Conservation (phyloP, 2,113 vertebrate species). For the Tetraodon nigroviridis region DNA sequence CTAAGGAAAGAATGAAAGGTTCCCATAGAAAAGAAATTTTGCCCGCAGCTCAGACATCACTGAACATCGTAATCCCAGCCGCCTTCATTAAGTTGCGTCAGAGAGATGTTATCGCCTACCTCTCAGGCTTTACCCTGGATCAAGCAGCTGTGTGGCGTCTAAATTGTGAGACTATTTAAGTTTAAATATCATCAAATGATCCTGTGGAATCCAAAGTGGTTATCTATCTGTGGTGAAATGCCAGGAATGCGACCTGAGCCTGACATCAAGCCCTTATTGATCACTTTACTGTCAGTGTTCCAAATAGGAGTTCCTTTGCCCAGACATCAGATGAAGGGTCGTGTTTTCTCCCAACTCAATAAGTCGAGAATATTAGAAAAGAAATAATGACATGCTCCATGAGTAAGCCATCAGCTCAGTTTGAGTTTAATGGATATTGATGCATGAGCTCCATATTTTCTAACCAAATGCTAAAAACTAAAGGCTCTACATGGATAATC, state of each 20-base stretch:
- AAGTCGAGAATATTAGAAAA: not conserved
- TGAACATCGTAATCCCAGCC: slow-evolving; percentile 23
- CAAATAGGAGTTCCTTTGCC: slow-evolving; percentile 17
- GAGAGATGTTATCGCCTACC: slow-evolving; percentile 5
- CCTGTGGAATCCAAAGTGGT: slow-evolving; percentile 26
- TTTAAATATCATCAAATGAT: slow-evolving; percentile 39
- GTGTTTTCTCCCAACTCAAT: not conserved
- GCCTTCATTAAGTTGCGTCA: not conserved
- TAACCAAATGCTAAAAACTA: too few species aligned
- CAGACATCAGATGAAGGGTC: slow-evolving; percentile 2
- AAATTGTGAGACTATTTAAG: slow-evolving; percentile 15
- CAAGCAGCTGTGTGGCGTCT: slow-evolving; percentile 12
- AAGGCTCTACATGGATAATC: too few species aligned
- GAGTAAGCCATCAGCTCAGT: not conserved
- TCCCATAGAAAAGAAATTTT: slow-evolving; percentile 48
- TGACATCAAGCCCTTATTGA: slow-evolving; percentile 14
- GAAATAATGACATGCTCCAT: not conserved
- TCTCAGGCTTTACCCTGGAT: slow-evolving; percentile 16
- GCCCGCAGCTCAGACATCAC: slow-evolving; percentile 16
- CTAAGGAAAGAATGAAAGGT: slow-evolving; percentile 54
- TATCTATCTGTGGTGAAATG: slow-evolving; percentile 19
- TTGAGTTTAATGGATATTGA: not conserved
- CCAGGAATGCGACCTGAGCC: slow-evolving; percentile 14
- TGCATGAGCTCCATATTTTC: not conserved
- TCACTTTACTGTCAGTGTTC: slow-evolving; percentile 32